Evolutionary conservation across 2,888 invertebrate genomes (phyloP), one percentile per base, ranked within the genome.

Genomic region (Mythimna albipuncta): DNA sequence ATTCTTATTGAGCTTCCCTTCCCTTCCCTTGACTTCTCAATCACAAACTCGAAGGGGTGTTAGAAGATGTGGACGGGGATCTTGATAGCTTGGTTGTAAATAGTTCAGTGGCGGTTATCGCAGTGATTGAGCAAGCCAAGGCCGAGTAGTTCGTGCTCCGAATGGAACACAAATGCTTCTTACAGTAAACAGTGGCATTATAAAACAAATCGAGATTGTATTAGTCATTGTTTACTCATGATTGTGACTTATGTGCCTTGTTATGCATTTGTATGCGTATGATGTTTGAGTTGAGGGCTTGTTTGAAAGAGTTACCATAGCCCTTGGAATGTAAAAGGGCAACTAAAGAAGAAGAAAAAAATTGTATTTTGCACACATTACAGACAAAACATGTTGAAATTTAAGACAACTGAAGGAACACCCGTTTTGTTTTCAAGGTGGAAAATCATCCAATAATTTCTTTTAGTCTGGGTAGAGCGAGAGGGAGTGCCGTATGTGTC

Each of bases 71-170:
- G 69, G 68, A 64, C 9, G 59, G 10, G 61, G 64, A 21, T 70
- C 79, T 73, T 10, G n/a, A 64, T 58, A 47, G 32, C 19, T 41
- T 85, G 84, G 86, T 81, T 72, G 84, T 74, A 77, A 77, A 73
- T 84, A 86, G 84, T 83, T 79, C 79, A 76, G 55, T 86, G 82
- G 88, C 78, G 87, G 88, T 89, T 91, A 91, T 91, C 90, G 88
- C 70, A 77, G 85, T 85, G 89, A 89, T 89, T 87, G 86, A 89
- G 84, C 82, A 83, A 87, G 86, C 85, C 89, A 90, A 91, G 90
- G 90, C 85, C 87, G 75, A 74, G 62, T 72, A 84, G 89, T 87
- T 88, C 90, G 90, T 91, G 92, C 90, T 84, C 85, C 69, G 92
- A 91, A 91, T 91, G 71, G 67, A 86, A 88, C 77, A 90, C 87